Conservation (phyloP, 2,888 invertebrate species). For the Coleophora flavipennella region DNA sequence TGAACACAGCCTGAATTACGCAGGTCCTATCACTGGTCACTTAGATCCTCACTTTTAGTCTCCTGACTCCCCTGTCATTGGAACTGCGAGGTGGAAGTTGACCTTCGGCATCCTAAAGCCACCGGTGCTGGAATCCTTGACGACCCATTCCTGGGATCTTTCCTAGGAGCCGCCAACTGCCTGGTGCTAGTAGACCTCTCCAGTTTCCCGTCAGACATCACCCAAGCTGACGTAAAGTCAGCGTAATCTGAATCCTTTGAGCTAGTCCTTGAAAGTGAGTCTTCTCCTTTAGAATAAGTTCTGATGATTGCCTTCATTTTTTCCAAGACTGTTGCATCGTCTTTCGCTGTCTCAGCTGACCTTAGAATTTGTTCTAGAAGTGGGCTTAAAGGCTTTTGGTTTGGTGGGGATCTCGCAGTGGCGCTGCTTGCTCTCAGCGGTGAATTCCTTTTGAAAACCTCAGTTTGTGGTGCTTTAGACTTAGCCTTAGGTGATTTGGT, state of each 20-base stretch:
- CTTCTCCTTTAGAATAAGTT: slow-evolving; percentile 60
- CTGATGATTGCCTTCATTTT: slow-evolving; percentile 80
- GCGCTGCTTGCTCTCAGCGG: slow-evolving; percentile 62
- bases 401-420: slow-evolving; percentile 71
- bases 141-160: slow-evolving; percentile 53
- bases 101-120: slow-evolving; percentile 54
- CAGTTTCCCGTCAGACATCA: slow-evolving; percentile 79
- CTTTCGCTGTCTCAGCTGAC: slow-evolving; percentile 80
- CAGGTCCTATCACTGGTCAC: slow-evolving; percentile 18
- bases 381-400: slow-evolving; percentile 74
- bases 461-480: slow-evolving; percentile 41
- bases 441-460: slow-evolving; percentile 67
- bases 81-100: slow-evolving; percentile 61
- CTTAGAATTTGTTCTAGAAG: slow-evolving; percentile 80
- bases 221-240: slow-evolving; percentile 81
- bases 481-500: slow-evolving; percentile 75
- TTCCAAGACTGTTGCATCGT: slow-evolving; percentile 80
- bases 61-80: slow-evolving; percentile 45
- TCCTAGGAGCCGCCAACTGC: slow-evolving; percentile 60
- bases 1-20: background rate
- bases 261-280: slow-evolving; percentile 60
- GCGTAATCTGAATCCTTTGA: slow-evolving; percentile 75
- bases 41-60: slow-evolving; percentile 20
- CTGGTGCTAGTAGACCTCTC: slow-evolving; percentile 73
- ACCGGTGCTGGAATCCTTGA: slow-evolving; percentile 65